Percentiles rank a stretch among this genome's conserved stretches.
Evolutionary conservation across 2,113 vertebrate genomes (phyloP).

Genomic region (Petromus typicus): DNA sequence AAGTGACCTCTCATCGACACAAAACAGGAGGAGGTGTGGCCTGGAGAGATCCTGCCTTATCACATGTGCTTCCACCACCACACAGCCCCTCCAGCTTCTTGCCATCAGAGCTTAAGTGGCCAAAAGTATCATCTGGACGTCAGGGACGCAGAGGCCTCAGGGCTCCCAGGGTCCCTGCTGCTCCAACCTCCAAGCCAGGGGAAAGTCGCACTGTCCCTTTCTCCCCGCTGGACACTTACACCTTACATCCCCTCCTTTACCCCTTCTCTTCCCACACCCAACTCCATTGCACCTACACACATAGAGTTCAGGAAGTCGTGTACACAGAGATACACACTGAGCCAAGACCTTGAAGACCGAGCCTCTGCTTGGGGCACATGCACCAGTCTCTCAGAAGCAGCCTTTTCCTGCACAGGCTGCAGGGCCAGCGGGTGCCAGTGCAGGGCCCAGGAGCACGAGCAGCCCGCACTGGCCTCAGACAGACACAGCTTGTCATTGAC

Average conservation of each 20-base stretch:
- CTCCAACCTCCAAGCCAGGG: not conserved
- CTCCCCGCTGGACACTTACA: too few relatives aligned
- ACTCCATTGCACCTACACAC: accelerated
- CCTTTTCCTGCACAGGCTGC: not conserved
- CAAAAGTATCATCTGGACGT: not conserved
- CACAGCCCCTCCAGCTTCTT: not conserved
- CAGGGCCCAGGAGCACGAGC: too few relatives aligned
- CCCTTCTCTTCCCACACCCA: too few relatives aligned
- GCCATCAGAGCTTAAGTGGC: not conserved
- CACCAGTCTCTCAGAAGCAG: not conserved
- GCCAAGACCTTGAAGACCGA: not conserved
- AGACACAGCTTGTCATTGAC: too few relatives aligned
- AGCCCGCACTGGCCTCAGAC: not conserved
- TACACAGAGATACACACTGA: not conserved
- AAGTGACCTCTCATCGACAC: not conserved
- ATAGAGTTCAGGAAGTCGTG: not conserved
- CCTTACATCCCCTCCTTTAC: too few relatives aligned
- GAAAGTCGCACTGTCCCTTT: too few relatives aligned
- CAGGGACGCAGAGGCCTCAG: not conserved
- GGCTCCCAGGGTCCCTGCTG: not conserved
- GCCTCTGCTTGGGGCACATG: not conserved
- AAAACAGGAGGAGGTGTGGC: not conserved
- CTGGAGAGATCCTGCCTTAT: not conserved
- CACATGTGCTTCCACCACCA: too few relatives aligned
- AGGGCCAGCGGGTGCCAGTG: not conserved